Conservation (phyloP, 2,797 vertebrate genomes). For the Tragelaphus eurycerus region DNA sequence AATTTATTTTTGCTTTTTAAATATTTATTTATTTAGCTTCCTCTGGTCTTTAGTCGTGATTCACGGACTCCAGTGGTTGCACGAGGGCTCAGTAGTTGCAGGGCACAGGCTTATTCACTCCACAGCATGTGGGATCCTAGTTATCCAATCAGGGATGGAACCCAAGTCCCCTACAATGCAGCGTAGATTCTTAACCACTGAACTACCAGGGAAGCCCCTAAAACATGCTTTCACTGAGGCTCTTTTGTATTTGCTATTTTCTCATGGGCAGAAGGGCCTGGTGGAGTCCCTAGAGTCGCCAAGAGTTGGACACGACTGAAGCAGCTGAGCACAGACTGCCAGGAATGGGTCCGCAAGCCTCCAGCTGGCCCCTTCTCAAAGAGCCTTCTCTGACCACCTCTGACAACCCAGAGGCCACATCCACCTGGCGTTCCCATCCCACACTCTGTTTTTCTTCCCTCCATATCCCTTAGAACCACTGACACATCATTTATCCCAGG, state of each 20-base stretch:
- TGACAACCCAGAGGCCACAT: not conserved
- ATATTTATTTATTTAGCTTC: not conserved
- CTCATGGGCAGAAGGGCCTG: not conserved
- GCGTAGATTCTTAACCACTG: not conserved
- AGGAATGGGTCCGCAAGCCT: not conserved
- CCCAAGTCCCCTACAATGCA: not conserved
- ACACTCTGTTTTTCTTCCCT: not conserved
- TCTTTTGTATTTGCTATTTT: not conserved
- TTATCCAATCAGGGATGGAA: not conserved
- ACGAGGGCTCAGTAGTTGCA: rapidly evolving
- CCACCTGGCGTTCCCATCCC: no score
- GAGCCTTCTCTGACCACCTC: not conserved
- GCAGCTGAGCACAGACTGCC: not conserved
- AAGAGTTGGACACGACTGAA: not conserved
- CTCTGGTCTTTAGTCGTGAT: not conserved
- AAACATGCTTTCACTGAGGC: not conserved
- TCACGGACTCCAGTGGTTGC: not conserved
- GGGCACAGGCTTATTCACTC: not conserved
- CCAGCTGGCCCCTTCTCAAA: not conserved
- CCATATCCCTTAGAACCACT: not conserved
- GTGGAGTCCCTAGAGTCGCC: not conserved
- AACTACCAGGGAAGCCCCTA: not conserved
- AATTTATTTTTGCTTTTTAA: not conserved
- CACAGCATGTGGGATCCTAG: not conserved
- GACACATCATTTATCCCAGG: not conserved